Base-by-base conservation (phyloP, 2,888 invertebrate species). In the Frankliniella fusca region DNA sequence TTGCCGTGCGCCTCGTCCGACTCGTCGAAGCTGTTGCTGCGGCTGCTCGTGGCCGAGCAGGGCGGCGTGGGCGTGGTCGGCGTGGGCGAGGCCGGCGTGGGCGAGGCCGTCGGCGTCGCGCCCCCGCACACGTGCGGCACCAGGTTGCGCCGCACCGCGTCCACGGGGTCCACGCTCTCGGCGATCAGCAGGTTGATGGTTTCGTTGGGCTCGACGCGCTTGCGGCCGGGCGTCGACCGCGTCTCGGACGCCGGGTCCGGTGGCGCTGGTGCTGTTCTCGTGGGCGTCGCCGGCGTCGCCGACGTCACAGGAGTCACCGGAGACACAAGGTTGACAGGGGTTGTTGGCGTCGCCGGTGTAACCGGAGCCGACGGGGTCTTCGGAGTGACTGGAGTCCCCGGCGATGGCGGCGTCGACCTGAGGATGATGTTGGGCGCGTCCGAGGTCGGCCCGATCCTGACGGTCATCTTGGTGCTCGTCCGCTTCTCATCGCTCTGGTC, bases 121-220 rank as follows among this genome's bases (percentile, higher is more conserved):
- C 81, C 80, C 12, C 94, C 94, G 88, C 94, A 94, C 82, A 94
- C 93, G 87, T 94, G 94, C 80, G 94, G 94, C 86, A 94, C 92
- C 84, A 94, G 89, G 88, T 94, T 94, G 85, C 92, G 90, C 86
- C 91, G 91, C 7, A 94, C 93, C 23, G 94, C 94, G 90, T 94
- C 93, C 12, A 94, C 94, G 0, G 94, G 94, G 88, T 94, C 93
- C 80, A 83, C 82, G 70, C 83, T 83, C 70, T 83, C 81, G 48
- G 82, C 81, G 27, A 85, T 85, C 18, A 85, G 83, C 15, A 81
- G 81, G 70, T 82, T 83, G 50, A 70, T 82, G 48, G 48, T 81
- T 20, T 70, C 54, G 83, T 81, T 82, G 83, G 83, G 83, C 80
- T 82, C 79, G 84, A 82, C 27, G 82, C 83, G 82, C 82, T 83